Evolutionary conservation across 2,113 vertebrate genomes (phyloP), one percentile per base, ranked within the genome.

Genomic region (Zonotrichia leucophrys): DNA sequence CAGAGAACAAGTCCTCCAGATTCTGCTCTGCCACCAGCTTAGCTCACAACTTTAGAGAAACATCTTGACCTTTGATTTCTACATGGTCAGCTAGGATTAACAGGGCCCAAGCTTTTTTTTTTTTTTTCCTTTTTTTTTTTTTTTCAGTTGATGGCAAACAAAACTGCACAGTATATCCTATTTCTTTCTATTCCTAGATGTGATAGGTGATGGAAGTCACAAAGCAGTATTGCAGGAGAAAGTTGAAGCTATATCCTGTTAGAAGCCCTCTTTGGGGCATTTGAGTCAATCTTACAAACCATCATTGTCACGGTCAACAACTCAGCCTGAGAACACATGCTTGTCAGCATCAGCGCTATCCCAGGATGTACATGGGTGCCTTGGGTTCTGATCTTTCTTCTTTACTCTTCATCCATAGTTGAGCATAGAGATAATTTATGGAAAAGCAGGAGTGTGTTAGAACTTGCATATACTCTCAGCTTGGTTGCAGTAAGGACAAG

Each of bases 121-220:
- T 46, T 9, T 27, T 28, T 15, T 17, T 12, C 24, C 21, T 44
- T 37, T 37, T 17, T 11, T 47, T 7, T 23, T 28, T 15, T 12
- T 17, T 46, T 35, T 47, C 3, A 19, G 14, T 44, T 46, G 5
- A 33, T 83, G 37, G 15, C 25, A 82, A 52, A 66, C 10, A 17
- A 85, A 82, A 39, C 8, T 42, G 25, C 3, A 6, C 2, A 3
- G 31, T 8, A 3, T 6, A 17, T 12, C 5, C 5, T 24, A 7
- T 42, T 33, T 79, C 35, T 75, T 68, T 47, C 50, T 52, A 19
- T 18, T 25, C 20, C 37, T 77, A 59, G 15, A 50, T 63, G 6
- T 24, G 15, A 47, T 21, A 41, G 27, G 11, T 53, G 44, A 66
- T 52, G 23, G 17, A 70, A 60, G 27, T 63, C 30, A 47, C 23